A percentile compares a stretch with the other conserved stretches of the same genome.
phyloP scores from a whole-genome alignment of 2,113 vertebrate species.

The Pachyramphus minor region DNA sequence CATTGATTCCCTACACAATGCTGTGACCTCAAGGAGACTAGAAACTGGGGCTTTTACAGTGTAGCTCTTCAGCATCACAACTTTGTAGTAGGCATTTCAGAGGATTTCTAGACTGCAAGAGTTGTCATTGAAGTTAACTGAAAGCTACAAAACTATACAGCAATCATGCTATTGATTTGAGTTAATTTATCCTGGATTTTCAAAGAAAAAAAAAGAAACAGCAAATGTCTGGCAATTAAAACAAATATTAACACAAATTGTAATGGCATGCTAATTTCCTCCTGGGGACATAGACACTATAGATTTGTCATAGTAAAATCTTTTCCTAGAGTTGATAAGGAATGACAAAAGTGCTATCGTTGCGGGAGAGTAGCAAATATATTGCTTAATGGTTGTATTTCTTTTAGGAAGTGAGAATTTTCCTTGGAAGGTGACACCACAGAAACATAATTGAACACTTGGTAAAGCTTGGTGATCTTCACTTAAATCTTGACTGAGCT shows the following conservation, averaged over 20 bases:
- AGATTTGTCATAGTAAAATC: background rate
- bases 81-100: background rate
- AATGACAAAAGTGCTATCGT: background rate
- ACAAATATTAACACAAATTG: background rate
- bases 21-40: background rate
- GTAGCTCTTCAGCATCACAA: background rate
- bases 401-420: background rate
- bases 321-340: background rate
- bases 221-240: background rate
- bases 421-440: background rate
- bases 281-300: background rate
- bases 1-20: accelerated
- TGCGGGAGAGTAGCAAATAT: background rate
- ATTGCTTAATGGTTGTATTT: background rate
- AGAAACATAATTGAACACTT: background rate
- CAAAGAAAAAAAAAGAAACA: background rate
- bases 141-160: background rate
- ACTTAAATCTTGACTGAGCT: background rate
- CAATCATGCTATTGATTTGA: background rate
- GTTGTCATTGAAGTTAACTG: background rate
- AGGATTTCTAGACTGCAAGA: background rate
- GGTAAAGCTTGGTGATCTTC: background rate
- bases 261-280: background rate
- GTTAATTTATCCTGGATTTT: background rate
- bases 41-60: background rate